These are phyloP conservation scores for Belonocnema kinseyi DNA, from an alignment of 1,140 invertebrate species.

Conservation along the genomic window DNA sequence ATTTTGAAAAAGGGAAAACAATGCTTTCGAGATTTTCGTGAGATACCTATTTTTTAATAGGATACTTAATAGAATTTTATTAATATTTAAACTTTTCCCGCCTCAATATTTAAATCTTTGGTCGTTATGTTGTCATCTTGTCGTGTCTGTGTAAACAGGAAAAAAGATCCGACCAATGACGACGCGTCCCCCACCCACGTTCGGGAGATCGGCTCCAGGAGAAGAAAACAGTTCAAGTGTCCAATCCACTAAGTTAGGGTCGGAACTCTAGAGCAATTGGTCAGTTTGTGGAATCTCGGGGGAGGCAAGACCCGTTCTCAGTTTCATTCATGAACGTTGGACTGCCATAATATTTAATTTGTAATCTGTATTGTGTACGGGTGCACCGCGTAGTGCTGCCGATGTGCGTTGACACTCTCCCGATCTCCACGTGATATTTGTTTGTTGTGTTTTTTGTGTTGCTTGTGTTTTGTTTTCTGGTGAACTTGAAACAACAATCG, in stretches of 20 bases:
- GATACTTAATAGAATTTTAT: too few species aligned
- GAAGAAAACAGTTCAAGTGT: not conserved
- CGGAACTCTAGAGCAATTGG: slow-evolving; percentile 47
- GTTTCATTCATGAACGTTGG: slow-evolving; percentile 73
- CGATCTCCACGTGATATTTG: slow-evolving; percentile 59
- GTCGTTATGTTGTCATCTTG: not conserved
- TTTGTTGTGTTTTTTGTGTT: slow-evolving; percentile 58
- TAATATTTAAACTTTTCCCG: too few species aligned
- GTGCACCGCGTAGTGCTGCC: slow-evolving; percentile 66
- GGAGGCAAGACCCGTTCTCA: slow-evolving; percentile 62
- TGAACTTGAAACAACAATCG: slow-evolving; percentile 46
- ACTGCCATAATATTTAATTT: slow-evolving; percentile 69
- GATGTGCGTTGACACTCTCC: slow-evolving; percentile 62
- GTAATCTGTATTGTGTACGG: slow-evolving; percentile 70
- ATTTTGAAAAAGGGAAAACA: too few species aligned
- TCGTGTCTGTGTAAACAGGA: too few species aligned
- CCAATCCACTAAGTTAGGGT: slow-evolving; percentile 32
- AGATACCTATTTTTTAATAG: too few species aligned
- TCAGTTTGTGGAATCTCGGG: slow-evolving; percentile 52
- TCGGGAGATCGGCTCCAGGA: slow-evolving; percentile 28
- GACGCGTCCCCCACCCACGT: slow-evolving; percentile 28
- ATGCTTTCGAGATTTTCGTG: too few species aligned
- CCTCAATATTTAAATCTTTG: too few species aligned
- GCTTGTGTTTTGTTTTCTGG: slow-evolving; percentile 56
- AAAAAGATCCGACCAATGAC: slow-evolving; percentile 23